These are phyloP conservation scores for Drosophila mayaguana DNA, from an alignment of 2,888 invertebrate species.

Conservation along the genomic window DNA sequence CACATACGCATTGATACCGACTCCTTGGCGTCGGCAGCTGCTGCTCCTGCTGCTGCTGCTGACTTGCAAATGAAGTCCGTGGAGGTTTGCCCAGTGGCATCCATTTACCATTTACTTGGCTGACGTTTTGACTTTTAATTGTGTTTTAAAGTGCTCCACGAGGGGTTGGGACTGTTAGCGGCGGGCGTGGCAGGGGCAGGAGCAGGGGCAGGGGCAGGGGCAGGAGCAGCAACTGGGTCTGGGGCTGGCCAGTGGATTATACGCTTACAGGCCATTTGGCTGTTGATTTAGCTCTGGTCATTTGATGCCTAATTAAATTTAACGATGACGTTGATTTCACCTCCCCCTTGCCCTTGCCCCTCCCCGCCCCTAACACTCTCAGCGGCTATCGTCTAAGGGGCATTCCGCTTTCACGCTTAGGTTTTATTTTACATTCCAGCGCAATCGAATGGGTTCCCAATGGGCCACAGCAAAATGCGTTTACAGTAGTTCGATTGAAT, in stretches of 20 bases:
- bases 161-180: background rate
- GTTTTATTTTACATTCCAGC: conserved; percentile 54
- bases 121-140: conserved; percentile 78
- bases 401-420: background rate
- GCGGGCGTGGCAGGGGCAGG: background rate
- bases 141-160: conserved; percentile 72
- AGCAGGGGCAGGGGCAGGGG: background rate
- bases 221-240: background rate
- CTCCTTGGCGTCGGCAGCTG: conserved; percentile 64
- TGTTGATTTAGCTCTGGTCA: conserved; percentile 79
- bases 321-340: conserved; percentile 76
- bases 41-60: conserved; percentile 7
- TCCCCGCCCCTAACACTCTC: conserved; percentile 2
- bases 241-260: conserved; percentile 17
- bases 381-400: background rate
- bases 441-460: conserved; percentile 38
- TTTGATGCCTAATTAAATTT: conserved; percentile 84
- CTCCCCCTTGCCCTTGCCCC: no score
- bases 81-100: conserved; percentile 72
- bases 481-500: conserved; percentile 10
- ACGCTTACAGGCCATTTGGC: conserved; percentile 79
- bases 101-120: conserved; percentile 54
- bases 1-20: conserved; percentile 38
- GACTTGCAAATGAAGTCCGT: conserved; percentile 75
- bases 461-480: conserved; percentile 20